phyloP scores from a whole-genome alignment of 2,888 invertebrate genomes.

The Hirtodrosophila confusa region DNA sequence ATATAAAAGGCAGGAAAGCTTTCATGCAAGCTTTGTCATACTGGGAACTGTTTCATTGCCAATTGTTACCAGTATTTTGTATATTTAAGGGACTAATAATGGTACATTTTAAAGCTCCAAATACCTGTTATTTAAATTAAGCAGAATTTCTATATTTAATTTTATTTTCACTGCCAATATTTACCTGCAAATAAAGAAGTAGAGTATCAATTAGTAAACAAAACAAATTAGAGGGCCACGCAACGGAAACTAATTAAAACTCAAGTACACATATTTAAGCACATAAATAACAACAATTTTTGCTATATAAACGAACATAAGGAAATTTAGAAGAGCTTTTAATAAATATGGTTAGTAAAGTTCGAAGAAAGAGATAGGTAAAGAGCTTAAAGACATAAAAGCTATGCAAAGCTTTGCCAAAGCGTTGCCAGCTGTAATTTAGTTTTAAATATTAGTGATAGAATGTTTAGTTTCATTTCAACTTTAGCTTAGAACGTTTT shows the following conservation, averaged over 20 bases:
- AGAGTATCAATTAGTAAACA: conserved; percentile 19
- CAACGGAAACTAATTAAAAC: conserved; percentile 9
- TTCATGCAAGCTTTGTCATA: conserved; percentile 13
- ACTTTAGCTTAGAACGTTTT: background rate
- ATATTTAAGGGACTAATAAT: background rate
- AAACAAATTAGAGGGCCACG: background rate
- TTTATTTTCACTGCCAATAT: conserved; percentile 43
- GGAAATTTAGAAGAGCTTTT: conserved; percentile 17
- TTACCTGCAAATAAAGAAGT: conserved; percentile 70
- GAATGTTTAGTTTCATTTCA: background rate
- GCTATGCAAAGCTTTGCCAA: conserved; percentile 42
- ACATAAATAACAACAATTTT: conserved; percentile 27
- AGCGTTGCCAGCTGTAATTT: conserved; percentile 31
- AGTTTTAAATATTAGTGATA: conserved; percentile 5
- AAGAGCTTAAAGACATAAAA: conserved; percentile 35
- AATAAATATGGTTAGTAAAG: conserved; percentile 33
- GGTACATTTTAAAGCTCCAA: conserved; percentile 29
- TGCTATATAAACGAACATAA: conserved; percentile 5
- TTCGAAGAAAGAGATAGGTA: conserved; percentile 12
- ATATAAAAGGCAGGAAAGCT: conserved; percentile 26
- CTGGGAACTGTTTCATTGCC: background rate
- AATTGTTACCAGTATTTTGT: conserved; percentile 28
- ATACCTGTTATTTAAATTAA: conserved; percentile 58
- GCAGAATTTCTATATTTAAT: conserved; percentile 3
- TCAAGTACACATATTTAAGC: conserved; percentile 33